Conservation (phyloP, 1,140 invertebrate genomes). For the Lasioglossum albipes region DNA sequence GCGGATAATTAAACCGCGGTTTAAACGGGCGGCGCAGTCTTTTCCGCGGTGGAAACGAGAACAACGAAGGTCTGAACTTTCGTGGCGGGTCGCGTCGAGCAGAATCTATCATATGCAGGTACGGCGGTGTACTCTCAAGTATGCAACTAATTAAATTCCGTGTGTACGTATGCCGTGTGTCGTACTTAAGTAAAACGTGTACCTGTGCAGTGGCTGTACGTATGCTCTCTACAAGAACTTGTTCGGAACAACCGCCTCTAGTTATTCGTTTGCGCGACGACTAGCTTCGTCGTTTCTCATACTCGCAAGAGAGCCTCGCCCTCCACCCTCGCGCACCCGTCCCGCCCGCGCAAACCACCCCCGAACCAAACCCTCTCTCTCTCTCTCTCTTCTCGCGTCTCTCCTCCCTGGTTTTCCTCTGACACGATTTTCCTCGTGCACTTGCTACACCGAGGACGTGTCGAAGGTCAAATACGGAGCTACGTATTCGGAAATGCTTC, state of each 20-base stretch:
- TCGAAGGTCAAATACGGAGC: conserved; percentile 2
- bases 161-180: conserved; percentile 32
- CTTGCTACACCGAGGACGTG: background rate
- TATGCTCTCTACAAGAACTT: conserved; percentile 17
- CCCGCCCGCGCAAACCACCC: too few relatives aligned
- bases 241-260: conserved; percentile 34
- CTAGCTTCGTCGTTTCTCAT: conserved; percentile 26
- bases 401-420: background rate
- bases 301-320: background rate
- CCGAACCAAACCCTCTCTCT: too few relatives aligned
- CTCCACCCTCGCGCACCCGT: background rate
- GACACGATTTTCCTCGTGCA: conserved; percentile 12
- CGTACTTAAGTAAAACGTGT: conserved; percentile 33
- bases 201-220: conserved; percentile 9
- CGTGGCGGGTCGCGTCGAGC: conserved; percentile 38
- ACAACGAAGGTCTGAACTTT: conserved; percentile 41
- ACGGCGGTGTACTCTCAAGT: conserved; percentile 46
- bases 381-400: too few relatives aligned
- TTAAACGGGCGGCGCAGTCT: conserved; percentile 45
- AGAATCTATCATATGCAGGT: conserved; percentile 58
- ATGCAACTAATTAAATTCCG: conserved; percentile 63
- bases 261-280: conserved; percentile 41
- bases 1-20: conserved; percentile 57
- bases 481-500: background rate
- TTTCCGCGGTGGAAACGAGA: conserved; percentile 32